Percentiles rank a stretch among this genome's conserved stretches.
phyloP scores from a whole-genome alignment of 2,797 vertebrate genomes.

The Paedocypris micromegethes region DNA sequence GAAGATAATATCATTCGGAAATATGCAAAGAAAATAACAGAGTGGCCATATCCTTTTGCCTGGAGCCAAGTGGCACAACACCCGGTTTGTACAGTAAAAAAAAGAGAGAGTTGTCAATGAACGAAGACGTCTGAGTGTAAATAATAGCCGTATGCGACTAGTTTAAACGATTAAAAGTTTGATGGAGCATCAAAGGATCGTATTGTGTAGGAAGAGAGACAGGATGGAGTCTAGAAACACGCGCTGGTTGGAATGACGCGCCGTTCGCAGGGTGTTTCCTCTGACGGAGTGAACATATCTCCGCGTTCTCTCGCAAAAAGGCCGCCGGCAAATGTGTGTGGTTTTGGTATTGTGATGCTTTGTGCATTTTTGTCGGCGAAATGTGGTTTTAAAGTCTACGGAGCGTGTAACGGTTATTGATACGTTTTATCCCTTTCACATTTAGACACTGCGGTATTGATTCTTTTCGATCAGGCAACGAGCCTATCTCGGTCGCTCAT shows the following conservation, averaged over 20 bases:
- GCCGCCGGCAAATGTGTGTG: background rate
- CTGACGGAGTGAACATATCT: slow-evolving; percentile 18
- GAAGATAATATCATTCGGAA: slow-evolving; percentile 97
- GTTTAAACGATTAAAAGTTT: slow-evolving; percentile 6
- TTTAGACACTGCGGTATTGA: slow-evolving; percentile 62
- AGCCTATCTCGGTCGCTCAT: slow-evolving; percentile 61
- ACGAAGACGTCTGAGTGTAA: background rate
- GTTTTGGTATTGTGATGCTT: background rate
- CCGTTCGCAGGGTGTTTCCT: slow-evolving; percentile 34
- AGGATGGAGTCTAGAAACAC: too few species aligned
- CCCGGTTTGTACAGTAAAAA: too few species aligned
- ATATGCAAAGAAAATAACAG: slow-evolving; percentile 97
- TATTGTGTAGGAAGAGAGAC: background rate
- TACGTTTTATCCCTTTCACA: slow-evolving; percentile 50
- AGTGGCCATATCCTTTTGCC: slow-evolving; percentile 96
- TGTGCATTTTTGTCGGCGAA: background rate
- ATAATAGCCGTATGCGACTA: background rate
- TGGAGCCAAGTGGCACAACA: too few species aligned
- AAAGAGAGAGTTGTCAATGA: too few species aligned
- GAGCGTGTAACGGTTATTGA: background rate
- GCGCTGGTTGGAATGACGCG: background rate
- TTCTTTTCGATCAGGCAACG: slow-evolving; percentile 50
- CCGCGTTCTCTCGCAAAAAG: background rate
- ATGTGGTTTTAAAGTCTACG: background rate
- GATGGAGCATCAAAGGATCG: background rate